Base-by-base conservation (phyloP, 2,113 vertebrate genomes). In the Sylvilagus bachmani region DNA sequence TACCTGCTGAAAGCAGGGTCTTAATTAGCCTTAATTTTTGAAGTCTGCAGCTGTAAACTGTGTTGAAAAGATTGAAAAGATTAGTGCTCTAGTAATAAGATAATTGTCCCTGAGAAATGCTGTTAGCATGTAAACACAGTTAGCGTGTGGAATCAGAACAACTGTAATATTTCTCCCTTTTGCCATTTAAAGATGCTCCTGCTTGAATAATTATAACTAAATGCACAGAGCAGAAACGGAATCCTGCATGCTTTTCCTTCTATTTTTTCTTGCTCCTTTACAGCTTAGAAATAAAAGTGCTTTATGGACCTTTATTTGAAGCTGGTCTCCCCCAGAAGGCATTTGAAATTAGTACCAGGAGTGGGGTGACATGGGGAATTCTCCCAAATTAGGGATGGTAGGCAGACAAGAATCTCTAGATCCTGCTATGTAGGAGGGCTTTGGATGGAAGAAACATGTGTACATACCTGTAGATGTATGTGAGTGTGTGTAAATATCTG, bases 101-200 rank as follows among this genome's bases (percentile, higher is more conserved):
- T 95, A 95, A 94, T 96, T 98, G 96, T 98, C 95, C 96, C 95
- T 49, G 97, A 96, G 97, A 97, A 97, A 97, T 44, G n/a, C 89
- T 96, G 11, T 96, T 96, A 96, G 92, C 73, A 79, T 96, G 96
- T 97, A 97, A 96, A 96, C 86, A 97, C 0, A 95, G 87, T 93
- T 96, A 80, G 92, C 55, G 17, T 61, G 14, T 64, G 49, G 92
- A 97, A 91, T 94, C 87, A 91, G 89, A 96, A 95, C 64, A 95
- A 96, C 80, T 87, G 61, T 73, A 66, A 38, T 90, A 22, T 93
- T 94, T 86, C 93, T 91, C 67, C 90, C 75, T 75, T 95, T 96
- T 96, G 94, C 77, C 84, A 71, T 97, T 96, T 97, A 91, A 95
- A 79, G 90, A 92, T 90, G 81, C 66, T 94, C 81, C 94, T 97